Evolutionary conservation across 2,888 invertebrate genomes (phyloP).

Genomic region (Nephrocerus scutellatus): DNA sequence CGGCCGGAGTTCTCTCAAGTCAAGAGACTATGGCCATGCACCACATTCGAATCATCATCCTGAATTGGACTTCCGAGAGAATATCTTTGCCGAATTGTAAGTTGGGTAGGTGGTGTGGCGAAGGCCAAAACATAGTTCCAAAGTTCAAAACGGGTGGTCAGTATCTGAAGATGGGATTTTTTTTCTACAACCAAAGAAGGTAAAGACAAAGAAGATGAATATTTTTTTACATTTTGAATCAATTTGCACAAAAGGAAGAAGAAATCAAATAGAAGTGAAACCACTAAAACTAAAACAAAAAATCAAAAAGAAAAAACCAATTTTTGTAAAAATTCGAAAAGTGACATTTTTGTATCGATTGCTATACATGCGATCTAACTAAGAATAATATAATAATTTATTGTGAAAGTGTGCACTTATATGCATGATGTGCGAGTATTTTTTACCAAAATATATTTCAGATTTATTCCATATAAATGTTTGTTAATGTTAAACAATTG

Average conservation of each 20-base stretch:
- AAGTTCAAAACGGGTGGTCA: no score
- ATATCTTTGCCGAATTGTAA: conserved; percentile 46
- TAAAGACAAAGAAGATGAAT: background rate
- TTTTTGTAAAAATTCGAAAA: no score
- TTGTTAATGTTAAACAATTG: no score
- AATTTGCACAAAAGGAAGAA: background rate
- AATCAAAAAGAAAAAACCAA: background rate
- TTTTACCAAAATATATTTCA: no score
- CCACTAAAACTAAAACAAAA: background rate
- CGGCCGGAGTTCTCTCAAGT: conserved; percentile 44
- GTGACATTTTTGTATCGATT: background rate
- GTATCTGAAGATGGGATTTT: no score
- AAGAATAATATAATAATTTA: no score
- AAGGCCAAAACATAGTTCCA: no score
- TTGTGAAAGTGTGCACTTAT: no score
- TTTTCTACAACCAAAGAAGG: no score
- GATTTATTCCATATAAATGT: no score
- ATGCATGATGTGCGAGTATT: no score
- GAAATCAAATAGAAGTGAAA: background rate
- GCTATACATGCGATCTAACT: background rate
- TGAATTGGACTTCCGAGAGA: conserved; percentile 45
- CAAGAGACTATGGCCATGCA: conserved; percentile 40
- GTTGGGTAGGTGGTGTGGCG: conserved; percentile 21
- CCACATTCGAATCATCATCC: conserved; percentile 42
- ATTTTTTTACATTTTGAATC: background rate